phyloP scores from a whole-genome alignment of 2,113 vertebrate genomes.

The Fregetta grallaria region DNA sequence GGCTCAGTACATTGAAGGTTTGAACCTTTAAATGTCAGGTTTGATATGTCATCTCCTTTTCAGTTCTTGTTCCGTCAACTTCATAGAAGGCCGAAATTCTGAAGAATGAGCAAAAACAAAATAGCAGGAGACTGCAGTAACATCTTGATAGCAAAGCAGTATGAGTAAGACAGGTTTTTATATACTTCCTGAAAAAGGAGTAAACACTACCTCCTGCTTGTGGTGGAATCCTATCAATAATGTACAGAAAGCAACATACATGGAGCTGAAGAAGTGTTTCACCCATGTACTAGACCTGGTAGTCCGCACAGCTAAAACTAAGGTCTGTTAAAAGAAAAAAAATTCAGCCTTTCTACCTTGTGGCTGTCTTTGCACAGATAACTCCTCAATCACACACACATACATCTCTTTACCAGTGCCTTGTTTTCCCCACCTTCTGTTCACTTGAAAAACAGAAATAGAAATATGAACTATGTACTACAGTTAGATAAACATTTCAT shows the following conservation, averaged over 20 bases:
- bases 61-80: neutral
- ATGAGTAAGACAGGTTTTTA: neutral
- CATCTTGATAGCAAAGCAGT: neutral
- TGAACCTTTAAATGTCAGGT: constrained; percentile 45
- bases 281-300: too few species aligned
- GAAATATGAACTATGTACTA: neutral
- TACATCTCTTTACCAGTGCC: neutral
- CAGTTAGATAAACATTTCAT: neutral
- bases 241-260: neutral
- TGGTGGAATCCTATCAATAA: neutral
- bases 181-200: neutral
- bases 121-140: neutral
- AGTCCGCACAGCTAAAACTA: neutral
- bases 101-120: neutral
- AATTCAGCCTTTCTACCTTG: neutral
- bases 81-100: neutral
- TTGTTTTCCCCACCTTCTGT: neutral
- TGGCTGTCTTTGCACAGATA: neutral
- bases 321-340: neutral
- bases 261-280: neutral
- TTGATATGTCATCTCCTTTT: neutral
- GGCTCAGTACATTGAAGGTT: neutral
- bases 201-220: neutral
- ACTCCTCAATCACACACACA: neutral
- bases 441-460: neutral